Conservation (phyloP, 2,888 invertebrate species). For the Aporophyla lueneburgensis region DNA sequence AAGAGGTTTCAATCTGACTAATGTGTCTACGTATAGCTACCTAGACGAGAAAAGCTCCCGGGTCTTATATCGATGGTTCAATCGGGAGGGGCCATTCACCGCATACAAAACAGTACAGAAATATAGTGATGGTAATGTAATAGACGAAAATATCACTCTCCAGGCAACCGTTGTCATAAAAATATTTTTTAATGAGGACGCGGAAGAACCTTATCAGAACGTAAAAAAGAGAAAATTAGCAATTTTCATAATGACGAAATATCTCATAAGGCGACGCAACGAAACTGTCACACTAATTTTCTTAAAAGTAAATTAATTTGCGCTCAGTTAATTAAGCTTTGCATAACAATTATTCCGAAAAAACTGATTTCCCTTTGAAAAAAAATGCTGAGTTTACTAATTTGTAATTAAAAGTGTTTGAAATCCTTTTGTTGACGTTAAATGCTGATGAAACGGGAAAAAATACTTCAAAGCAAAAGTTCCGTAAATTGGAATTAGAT, state of each 20-base stretch:
- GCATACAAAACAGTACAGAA: constrained; percentile 40
- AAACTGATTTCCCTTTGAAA: constrained; percentile 78
- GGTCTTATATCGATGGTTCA: constrained; percentile 65
- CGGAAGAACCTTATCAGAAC: constrained; percentile 27
- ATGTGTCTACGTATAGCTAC: constrained; percentile 81
- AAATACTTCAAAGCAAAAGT: constrained; percentile 68
- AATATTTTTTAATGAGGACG: constrained; percentile 50
- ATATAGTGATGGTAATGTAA: constrained; percentile 33
- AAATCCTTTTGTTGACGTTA: constrained; percentile 79
- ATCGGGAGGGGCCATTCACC: constrained; percentile 48
- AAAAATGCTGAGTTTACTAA: constrained; percentile 82
- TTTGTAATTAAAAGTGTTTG: constrained; percentile 84
- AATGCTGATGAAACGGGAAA: constrained; percentile 74
- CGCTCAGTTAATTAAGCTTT: constrained; percentile 85
- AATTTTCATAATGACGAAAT: constrained; percentile 67
- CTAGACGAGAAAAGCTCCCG: constrained; percentile 63
- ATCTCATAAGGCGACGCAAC: constrained; percentile 62
- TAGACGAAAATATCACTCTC: constrained; percentile 9
- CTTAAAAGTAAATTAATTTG: constrained; percentile 78
- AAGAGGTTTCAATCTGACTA: constrained; percentile 88
- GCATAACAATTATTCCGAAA: constrained; percentile 83
- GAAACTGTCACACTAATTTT: constrained; percentile 77
- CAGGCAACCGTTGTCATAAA: constrained; percentile 32
- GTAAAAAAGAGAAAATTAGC: constrained; percentile 62
- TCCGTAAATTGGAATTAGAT: constrained; percentile 66